These are phyloP conservation scores for Lonchura striata DNA, from an alignment of 2,113 vertebrate species.

Conservation along the genomic window DNA sequence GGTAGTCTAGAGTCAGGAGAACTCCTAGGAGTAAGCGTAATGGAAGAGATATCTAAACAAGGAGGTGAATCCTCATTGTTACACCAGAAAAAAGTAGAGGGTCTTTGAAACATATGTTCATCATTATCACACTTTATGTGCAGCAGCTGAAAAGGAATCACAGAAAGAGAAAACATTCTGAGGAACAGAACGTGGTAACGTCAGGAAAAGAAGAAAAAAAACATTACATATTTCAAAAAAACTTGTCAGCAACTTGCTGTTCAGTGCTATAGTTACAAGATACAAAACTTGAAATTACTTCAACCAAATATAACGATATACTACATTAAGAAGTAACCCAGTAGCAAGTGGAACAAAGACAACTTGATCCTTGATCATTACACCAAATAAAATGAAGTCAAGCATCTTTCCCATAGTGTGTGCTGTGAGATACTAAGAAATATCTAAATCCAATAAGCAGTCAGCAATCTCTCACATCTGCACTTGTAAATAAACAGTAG, in stretches of 20 bases:
- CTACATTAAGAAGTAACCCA: not conserved
- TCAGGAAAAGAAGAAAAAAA: not conserved
- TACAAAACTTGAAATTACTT: not conserved
- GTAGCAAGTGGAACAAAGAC: not conserved
- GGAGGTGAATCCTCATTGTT: constrained; percentile 83
- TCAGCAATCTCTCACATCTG: not conserved
- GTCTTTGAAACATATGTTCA: constrained; percentile 82
- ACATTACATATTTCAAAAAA: not conserved
- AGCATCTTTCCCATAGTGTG: not conserved
- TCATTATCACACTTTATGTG: constrained; percentile 83
- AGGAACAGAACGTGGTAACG: not conserved
- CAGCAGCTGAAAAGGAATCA: constrained; percentile 82
- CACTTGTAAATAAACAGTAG: not conserved
- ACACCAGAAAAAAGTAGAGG: constrained; percentile 86
- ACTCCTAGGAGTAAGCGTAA: constrained; percentile 88
- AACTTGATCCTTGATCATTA: not conserved
- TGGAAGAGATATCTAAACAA: constrained; percentile 89
- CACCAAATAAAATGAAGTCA: not conserved
- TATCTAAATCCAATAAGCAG: not conserved
- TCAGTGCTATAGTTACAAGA: not conserved
- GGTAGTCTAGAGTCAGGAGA: constrained; percentile 86
- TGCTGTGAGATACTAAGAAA: not conserved
- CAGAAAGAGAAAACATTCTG: constrained; percentile 72
- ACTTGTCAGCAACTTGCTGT: not conserved
- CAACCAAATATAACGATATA: not conserved